Base-by-base conservation (phyloP, 2,888 invertebrate genomes). In the Heteropelma amictum region DNA sequence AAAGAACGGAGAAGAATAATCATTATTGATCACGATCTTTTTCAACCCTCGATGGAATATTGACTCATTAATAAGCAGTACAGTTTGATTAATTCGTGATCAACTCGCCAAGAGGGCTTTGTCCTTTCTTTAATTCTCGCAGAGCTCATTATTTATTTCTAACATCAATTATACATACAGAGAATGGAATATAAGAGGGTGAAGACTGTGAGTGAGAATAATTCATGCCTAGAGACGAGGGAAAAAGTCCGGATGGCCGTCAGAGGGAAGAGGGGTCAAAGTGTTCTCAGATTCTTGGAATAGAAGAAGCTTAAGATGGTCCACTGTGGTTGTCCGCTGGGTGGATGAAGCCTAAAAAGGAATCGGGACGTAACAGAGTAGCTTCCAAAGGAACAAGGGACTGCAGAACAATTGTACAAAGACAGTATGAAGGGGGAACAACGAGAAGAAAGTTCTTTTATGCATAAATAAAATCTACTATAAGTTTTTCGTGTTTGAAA, bases 241-340 rank as follows among this genome's bases (percentile, higher is more conserved):
- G n/a, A n/a, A n/a, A n/a, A n/a, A n/a, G n/a, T n/a, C n/a, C n/a
- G n/a, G n/a, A n/a, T n/a, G n/a, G n/a, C n/a, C n/a, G n/a, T n/a
- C n/a, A n/a, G n/a, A n/a, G n/a, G n/a, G n/a, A n/a, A n/a, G n/a
- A n/a, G n/a, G n/a, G n/a, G n/a, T n/a, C n/a, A n/a, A n/a, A n/a
- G n/a, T n/a, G n/a, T n/a, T n/a, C n/a, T n/a, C n/a, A n/a, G n/a
- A n/a, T n/a, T n/a, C n/a, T n/a, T n/a, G n/a, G n/a, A 19, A 63
- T 49, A 63, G 38, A 45, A 68, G 61, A 40, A 63, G 40, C 30
- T n/a, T n/a, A n/a, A n/a, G n/a, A n/a, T n/a, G n/a, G 12, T 17
- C 42, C 14, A 17, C 23, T 30, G 21, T 40, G 33, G 2, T 53
- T 38, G 35, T 64, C 26, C 40, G 56, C 30, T 42, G 33, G 63